Conservation (phyloP, 1,140 invertebrate genomes). For the Dreissena rostriformis region DNA sequence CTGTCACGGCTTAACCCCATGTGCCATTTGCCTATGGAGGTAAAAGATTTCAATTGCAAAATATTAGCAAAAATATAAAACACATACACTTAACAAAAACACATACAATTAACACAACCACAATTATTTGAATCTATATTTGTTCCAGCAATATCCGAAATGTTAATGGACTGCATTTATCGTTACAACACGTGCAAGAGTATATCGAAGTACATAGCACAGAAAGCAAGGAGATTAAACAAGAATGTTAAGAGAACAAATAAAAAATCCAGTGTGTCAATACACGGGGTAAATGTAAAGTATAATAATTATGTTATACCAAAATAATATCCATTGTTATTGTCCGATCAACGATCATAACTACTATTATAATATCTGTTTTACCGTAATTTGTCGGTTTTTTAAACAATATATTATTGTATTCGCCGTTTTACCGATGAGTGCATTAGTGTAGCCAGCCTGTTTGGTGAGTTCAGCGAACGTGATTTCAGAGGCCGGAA, state of each 20-base stretch:
- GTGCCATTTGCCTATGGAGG: constrained; percentile 59
- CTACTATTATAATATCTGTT: no score
- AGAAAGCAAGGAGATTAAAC: neutral
- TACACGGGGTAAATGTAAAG: no score
- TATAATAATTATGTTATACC: no score
- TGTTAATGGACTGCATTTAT: neutral
- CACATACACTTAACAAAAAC: neutral
- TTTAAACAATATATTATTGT: no score
- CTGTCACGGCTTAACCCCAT: constrained; percentile 33
- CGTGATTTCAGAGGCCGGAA: constrained; percentile 35
- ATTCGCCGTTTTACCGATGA: constrained; percentile 24
- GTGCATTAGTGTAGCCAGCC: constrained; percentile 33
- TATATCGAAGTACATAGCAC: neutral
- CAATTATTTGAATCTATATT: neutral
- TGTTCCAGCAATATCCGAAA: neutral
- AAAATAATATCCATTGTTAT: no score
- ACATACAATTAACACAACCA: neutral
- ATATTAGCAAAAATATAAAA: neutral
- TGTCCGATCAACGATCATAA: no score
- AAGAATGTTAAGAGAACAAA: no score
- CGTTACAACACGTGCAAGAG: neutral
- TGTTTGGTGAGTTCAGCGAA: constrained; percentile 42
- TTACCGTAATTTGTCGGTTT: no score
- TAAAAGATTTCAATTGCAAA: neutral
- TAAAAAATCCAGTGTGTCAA: no score